Percentiles rank a stretch among this genome's conserved stretches.
These are phyloP conservation scores for Lacerta viridis DNA, from an alignment of 2,797 vertebrate species.

Conservation along the genomic window DNA sequence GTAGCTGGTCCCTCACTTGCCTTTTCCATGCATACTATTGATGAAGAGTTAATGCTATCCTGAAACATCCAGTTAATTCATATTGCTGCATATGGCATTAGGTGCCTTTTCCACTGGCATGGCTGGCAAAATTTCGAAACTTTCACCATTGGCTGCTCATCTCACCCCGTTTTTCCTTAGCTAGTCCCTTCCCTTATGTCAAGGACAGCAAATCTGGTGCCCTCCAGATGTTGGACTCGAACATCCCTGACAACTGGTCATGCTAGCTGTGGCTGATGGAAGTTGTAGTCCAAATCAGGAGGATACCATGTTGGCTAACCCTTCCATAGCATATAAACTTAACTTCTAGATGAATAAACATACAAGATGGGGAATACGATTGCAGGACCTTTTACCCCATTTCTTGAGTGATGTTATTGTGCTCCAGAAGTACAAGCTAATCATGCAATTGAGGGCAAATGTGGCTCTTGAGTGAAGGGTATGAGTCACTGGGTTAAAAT, in stretches of 20 bases:
- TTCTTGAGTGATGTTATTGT: neutral
- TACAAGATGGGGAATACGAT: neutral
- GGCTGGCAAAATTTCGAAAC: neutral
- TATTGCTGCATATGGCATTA: neutral
- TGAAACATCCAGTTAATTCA: neutral
- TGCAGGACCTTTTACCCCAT: neutral
- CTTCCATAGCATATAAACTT: neutral
- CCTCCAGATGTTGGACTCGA: neutral
- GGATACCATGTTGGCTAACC: neutral
- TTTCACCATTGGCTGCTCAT: neutral
- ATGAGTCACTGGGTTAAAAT: neutral
- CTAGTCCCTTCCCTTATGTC: neutral
- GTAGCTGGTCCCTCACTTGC: neutral
- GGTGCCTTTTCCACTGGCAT: neutral
- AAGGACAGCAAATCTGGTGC: neutral
- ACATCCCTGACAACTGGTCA: neutral
- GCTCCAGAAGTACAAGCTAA: neutral
- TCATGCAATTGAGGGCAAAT: neutral
- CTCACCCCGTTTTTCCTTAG: neutral
- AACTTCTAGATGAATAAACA: neutral
- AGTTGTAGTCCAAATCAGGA: neutral
- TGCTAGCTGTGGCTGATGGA: neutral
- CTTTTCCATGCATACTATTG: neutral
- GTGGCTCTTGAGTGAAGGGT: too few relatives aligned
- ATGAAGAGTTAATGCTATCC: neutral